These are phyloP conservation scores for Brienomyrus longianalis DNA, from an alignment of 2,113 vertebrate genomes.

Conservation along the genomic window DNA sequence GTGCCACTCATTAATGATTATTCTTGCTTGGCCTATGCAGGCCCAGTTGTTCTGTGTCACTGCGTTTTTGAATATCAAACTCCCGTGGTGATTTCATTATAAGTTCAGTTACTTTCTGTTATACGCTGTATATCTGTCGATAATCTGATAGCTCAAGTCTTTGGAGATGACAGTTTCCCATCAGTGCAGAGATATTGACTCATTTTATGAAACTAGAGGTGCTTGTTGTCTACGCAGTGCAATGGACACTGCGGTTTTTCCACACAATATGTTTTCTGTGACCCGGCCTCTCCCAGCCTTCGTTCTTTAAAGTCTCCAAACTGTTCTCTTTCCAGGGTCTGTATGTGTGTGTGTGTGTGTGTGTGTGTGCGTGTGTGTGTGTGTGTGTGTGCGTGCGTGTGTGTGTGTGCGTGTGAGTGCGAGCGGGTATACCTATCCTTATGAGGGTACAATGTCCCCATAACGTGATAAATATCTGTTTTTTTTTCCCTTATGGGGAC, in stretches of 20 bases:
- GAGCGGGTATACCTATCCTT: too few relatives aligned
- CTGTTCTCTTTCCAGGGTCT: neutral
- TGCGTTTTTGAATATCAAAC: neutral
- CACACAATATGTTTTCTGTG: neutral
- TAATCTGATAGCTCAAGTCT: conserved; percentile 43
- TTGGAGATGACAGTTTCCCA: neutral
- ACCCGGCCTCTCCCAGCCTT: neutral
- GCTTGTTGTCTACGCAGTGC: neutral
- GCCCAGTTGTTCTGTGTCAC: neutral
- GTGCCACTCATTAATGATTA: neutral
- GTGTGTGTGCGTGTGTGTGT: too few relatives aligned
- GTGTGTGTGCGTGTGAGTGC: too few relatives aligned
- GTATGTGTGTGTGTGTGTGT: neutral
- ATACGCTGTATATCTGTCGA: conserved; percentile 27
- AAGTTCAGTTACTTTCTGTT: neutral
- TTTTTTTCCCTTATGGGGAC: too few relatives aligned
- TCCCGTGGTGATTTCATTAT: neutral
- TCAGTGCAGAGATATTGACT: neutral
- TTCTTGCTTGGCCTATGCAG: neutral
- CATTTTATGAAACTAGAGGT: neutral
- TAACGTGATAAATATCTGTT: too few relatives aligned
- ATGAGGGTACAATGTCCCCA: too few relatives aligned
- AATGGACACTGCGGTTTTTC: neutral
- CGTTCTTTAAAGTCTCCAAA: neutral
- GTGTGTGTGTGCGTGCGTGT: too few relatives aligned